A percentile compares a stretch with the other conserved stretches of the same genome.
Evolutionary conservation across 2,888 invertebrate genomes (phyloP).

Genomic region (Apamea monoglypha): DNA sequence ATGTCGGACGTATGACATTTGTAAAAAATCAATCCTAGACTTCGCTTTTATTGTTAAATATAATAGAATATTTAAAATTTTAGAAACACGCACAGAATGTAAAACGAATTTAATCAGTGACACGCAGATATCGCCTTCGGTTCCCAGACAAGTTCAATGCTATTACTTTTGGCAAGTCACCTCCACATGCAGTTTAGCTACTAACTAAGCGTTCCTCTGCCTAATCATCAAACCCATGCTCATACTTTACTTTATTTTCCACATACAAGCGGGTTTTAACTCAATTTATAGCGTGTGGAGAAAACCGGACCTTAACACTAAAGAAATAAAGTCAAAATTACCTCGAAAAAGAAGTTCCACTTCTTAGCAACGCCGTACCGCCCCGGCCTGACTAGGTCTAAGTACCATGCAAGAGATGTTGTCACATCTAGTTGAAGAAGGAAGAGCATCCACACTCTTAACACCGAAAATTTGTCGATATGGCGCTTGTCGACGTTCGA

Average conservation of each 20-base stretch:
- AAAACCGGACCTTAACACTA: not conserved
- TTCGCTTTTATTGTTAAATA: no score
- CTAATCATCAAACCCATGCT: not conserved
- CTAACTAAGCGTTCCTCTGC: not conserved
- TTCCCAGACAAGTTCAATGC: no score
- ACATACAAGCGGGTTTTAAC: no score
- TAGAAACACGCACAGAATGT: no score
- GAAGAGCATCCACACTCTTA: constrained; percentile 28
- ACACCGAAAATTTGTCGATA: not conserved
- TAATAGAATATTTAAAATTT: no score
- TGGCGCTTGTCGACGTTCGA: constrained; percentile 17
- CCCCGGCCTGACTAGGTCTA: constrained; percentile 48
- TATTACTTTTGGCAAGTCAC: no score
- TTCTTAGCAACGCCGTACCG: constrained; percentile 40
- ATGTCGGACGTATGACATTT: no score
- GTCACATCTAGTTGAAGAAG: constrained; percentile 15
- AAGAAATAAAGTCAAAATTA: constrained; percentile 17
- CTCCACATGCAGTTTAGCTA: no score
- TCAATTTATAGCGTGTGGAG: not conserved
- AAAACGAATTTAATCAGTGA: no score
- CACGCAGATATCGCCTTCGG: no score
- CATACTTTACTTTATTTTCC: not conserved
- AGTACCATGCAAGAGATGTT: constrained; percentile 39
- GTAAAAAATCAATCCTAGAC: no score
- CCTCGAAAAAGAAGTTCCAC: constrained; percentile 49